phyloP scores from a whole-genome alignment of 2,797 vertebrate species.

The Rhyacichthys aspro region DNA sequence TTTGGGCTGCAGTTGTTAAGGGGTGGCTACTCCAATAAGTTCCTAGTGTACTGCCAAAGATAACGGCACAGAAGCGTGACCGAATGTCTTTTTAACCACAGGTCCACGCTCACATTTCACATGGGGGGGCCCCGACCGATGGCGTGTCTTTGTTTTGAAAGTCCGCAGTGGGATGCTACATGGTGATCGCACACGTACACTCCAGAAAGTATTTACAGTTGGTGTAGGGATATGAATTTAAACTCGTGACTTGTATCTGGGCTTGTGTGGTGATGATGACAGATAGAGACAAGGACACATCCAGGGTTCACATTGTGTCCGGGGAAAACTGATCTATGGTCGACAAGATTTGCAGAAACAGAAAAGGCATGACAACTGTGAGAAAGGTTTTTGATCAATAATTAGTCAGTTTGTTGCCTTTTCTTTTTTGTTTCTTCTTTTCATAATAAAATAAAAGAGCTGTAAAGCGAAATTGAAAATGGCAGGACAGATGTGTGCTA shows the following conservation, averaged over 20 bases:
- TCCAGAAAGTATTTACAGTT: constrained; percentile 39
- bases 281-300: constrained; percentile 25
- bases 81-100: constrained; percentile 50
- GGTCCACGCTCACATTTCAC: constrained; percentile 46
- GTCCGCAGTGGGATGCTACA: not conserved
- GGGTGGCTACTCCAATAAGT: constrained; percentile 64
- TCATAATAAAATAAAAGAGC: not conserved
- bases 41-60: constrained; percentile 74
- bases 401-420: too few species aligned
- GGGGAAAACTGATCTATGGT: not conserved
- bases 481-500: constrained; percentile 55
- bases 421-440: too few species aligned
- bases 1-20: constrained; percentile 72
- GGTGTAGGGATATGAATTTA: constrained; percentile 1
- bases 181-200: not conserved
- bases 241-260: constrained; percentile 1
- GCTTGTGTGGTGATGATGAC: constrained; percentile 4
- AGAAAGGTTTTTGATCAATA: too few species aligned
- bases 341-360: not conserved
- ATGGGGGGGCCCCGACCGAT: constrained; percentile 40
- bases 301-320: not conserved
- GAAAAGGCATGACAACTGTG: too few species aligned
- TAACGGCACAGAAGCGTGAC: constrained; percentile 61
- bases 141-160: constrained; percentile 18
- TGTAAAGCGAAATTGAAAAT: constrained; percentile 2